Percentiles rank a stretch among this genome's conserved stretches.
Evolutionary conservation across 2,888 invertebrate species (phyloP).

Genomic region (Trichacis sp.): DNA sequence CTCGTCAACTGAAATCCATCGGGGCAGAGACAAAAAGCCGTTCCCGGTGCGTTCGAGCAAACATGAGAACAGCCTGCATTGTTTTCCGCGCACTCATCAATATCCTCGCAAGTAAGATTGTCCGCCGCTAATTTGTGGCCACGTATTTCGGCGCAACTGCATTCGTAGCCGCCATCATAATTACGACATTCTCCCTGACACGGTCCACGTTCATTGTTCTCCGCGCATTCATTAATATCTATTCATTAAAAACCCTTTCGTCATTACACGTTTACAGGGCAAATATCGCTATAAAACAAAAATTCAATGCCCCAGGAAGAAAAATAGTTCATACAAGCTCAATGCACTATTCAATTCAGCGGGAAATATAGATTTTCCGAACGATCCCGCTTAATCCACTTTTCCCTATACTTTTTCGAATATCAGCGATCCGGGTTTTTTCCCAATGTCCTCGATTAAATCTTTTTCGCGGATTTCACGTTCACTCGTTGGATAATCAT

Average conservation of each 20-base stretch:
- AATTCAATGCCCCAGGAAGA: no score
- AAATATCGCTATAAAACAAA: no score
- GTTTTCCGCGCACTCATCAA: conserved; percentile 71
- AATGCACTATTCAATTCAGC: no score
- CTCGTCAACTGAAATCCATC: conserved; percentile 57
- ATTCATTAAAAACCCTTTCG: conserved; percentile 23
- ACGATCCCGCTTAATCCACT: no score
- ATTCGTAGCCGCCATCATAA: conserved; percentile 73
- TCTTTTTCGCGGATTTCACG: no score
- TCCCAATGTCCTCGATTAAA: no score
- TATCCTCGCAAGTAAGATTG: conserved; percentile 72
- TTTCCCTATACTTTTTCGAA: no score
- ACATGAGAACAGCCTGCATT: conserved; percentile 74
- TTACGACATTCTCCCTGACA: conserved; percentile 76
- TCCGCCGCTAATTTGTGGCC: conserved; percentile 73
- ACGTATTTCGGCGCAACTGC: conserved; percentile 72
- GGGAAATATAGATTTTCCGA: no score
- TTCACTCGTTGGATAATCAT: no score
- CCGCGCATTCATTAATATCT: conserved; percentile 75
- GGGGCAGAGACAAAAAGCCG: conserved; percentile 62
- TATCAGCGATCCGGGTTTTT: no score
- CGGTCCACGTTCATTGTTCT: conserved; percentile 75
- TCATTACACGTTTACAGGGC: background rate
- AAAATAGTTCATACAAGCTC: no score
- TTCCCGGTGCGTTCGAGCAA: conserved; percentile 74